Evolutionary conservation across 2,888 invertebrate genomes (phyloP).

Genomic region (Siphonodentalium dalli): DNA sequence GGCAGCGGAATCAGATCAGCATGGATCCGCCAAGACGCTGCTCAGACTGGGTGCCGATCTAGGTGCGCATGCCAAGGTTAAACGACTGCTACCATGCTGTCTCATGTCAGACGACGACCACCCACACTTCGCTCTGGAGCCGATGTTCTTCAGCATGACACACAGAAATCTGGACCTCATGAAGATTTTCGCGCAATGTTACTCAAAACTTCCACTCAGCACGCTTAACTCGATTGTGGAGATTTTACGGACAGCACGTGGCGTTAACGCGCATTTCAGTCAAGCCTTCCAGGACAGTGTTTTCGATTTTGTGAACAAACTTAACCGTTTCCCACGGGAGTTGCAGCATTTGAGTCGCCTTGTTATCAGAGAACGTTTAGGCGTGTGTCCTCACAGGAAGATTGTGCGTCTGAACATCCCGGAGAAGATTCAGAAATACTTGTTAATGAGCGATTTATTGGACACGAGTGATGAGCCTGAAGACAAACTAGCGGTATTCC

Average conservation of each 20-base stretch:
- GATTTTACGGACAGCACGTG: slow-evolving; percentile 46
- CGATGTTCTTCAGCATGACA: slow-evolving; percentile 56
- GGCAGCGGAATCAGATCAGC: slow-evolving; percentile 49
- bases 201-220: slow-evolving; percentile 41
- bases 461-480: slow-evolving; percentile 11
- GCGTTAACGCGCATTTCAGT: slow-evolving; percentile 41
- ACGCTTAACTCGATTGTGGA: slow-evolving; percentile 42
- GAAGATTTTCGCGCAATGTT: slow-evolving; percentile 48
- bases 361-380: slow-evolving; percentile 40
- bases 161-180: slow-evolving; percentile 56
- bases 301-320: slow-evolving; percentile 37
- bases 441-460: slow-evolving; percentile 51
- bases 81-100: slow-evolving; percentile 48
- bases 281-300: slow-evolving; percentile 40
- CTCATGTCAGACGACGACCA: slow-evolving; percentile 52
- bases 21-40: slow-evolving; percentile 43
- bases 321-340: slow-evolving; percentile 37
- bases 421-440: slow-evolving; percentile 49
- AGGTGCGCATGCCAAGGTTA: slow-evolving; percentile 43
- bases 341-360: slow-evolving; percentile 54
- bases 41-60: slow-evolving; percentile 58
- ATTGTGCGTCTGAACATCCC: slow-evolving; percentile 48
- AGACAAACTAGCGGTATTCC: too few species aligned
- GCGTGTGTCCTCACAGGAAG: slow-evolving; percentile 40
- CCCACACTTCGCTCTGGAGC: slow-evolving; percentile 61